Conservation (phyloP, 1,140 invertebrate species). For the Teleogryllus occipitalis region DNA sequence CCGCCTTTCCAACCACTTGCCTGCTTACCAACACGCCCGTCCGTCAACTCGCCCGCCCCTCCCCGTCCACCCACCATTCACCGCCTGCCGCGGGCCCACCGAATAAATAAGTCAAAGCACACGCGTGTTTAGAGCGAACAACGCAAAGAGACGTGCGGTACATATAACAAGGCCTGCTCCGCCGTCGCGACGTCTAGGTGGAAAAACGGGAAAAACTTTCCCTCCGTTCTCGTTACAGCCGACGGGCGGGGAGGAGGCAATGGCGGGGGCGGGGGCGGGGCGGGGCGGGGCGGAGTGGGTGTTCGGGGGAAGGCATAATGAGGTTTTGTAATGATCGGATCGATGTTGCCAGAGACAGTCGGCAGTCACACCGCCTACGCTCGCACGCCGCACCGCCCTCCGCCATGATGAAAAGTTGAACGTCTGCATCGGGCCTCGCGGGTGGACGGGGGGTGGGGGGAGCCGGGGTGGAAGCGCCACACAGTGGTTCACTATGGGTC, state of each 20-base stretch:
- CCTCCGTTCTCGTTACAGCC: not conserved
- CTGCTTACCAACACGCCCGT: not conserved
- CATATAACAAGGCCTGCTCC: not conserved
- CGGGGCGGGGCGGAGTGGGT: too few relatives aligned
- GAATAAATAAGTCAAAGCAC: not conserved
- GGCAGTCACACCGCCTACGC: not conserved
- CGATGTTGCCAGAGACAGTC: not conserved
- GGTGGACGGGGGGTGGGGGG: not conserved
- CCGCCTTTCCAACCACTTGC: too few relatives aligned
- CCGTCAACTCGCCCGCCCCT: not conserved
- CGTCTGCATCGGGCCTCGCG: not conserved
- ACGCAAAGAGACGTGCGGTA: not conserved
- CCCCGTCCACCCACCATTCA: not conserved
- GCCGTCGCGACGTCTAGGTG: not conserved
- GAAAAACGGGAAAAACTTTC: not conserved
- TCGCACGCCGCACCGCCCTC: not conserved
- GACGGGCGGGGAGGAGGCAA: not conserved
- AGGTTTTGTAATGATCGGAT: conserved; percentile 4
- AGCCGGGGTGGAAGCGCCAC: too few relatives aligned
- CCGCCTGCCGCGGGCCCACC: too few relatives aligned
- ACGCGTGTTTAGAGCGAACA: not conserved
- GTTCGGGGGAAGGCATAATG: not conserved
- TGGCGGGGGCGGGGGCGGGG: not conserved
- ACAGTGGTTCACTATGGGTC: too few relatives aligned
- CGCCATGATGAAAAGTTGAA: conserved; percentile 4